These are phyloP conservation scores for Polypedilum pembai DNA, from an alignment of 1,140 invertebrate species.

Conservation along the genomic window DNA sequence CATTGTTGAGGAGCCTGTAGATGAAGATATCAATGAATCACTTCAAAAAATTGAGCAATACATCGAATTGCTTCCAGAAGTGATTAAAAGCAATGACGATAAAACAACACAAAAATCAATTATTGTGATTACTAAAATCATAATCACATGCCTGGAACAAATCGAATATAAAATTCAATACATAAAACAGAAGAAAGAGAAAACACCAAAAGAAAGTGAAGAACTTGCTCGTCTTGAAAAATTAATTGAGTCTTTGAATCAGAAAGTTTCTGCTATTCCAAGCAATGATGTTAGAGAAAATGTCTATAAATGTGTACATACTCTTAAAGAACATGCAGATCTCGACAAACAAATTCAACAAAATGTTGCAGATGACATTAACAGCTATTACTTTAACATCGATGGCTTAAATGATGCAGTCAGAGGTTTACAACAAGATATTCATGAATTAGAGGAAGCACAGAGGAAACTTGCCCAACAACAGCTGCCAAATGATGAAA, in stretches of 20 bases:
- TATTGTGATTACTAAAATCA: slow-evolving; percentile 65
- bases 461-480: neutral
- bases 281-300: slow-evolving; percentile 47
- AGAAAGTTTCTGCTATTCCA: slow-evolving; percentile 45
- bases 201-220: slow-evolving; percentile 47
- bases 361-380: neutral
- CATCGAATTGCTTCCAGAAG: slow-evolving; percentile 53
- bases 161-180: slow-evolving; percentile 70
- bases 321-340: slow-evolving; percentile 47
- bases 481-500: neutral
- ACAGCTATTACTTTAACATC: neutral
- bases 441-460: neutral
- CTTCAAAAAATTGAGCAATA: slow-evolving; percentile 49
- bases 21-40: neutral
- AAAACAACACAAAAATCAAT: slow-evolving; percentile 58
- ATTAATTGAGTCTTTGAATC: slow-evolving; percentile 42
- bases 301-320: slow-evolving; percentile 46
- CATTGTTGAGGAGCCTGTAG: neutral
- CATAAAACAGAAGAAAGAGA: slow-evolving; percentile 49
- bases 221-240: slow-evolving; percentile 43
- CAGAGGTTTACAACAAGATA: neutral
- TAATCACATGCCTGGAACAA: slow-evolving; percentile 72
- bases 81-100: slow-evolving; percentile 55
- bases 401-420: neutral
- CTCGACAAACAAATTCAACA: neutral